Base-by-base conservation (phyloP, 2,797 vertebrate genomes). In the Podarcis siculus region DNA sequence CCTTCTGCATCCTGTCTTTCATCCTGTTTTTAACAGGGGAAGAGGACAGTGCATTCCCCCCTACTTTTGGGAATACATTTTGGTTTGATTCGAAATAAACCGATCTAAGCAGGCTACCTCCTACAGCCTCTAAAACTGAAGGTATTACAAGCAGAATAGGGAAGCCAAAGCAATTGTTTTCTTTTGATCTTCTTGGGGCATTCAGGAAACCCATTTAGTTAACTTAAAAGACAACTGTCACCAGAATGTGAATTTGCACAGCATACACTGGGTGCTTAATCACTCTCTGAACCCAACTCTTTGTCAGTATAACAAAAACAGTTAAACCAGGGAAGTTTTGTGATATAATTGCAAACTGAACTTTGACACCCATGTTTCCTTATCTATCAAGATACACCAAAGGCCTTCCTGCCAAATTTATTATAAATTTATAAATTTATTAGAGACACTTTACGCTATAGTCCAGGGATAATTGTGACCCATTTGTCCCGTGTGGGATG, bases 1-100 rank as follows among this genome's bases (percentile, higher is more conserved):
- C 85, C 61, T 81, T 93, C 92, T 92, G 93, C 94, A 95, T 97
- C 96, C 97, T 96, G 96, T 93, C 80, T 94, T 94, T 91, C 93
- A 95, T 97, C 96, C 97, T 97, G 95, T 97, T 97, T 97, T 95
- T 86, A 92, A 92, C 90, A 81, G 87, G 87, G 82, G 75, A 79
- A 87, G 89, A 79, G 89, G 91, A 93, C 91, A 87, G 90, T 86
- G 90, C 91, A 84, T 72, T 86, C 86, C 85, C 90, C 89, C 89
- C 42, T 89, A 84, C 89, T 76, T 1, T 87, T 92, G 91, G 93
- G 90, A 91, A 30, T 30, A 37, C n/a, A 35, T 81, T 77, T 87
- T 83, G 78, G 86, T 75, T 30, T 79, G 35, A 92, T 92, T 94
- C 81, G 85, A 75, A 88, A 66, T 67, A 37, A 64, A n/a, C 84